Evolutionary conservation across 2,797 vertebrate species (phyloP).

Genomic region (Rhincodon typus): DNA sequence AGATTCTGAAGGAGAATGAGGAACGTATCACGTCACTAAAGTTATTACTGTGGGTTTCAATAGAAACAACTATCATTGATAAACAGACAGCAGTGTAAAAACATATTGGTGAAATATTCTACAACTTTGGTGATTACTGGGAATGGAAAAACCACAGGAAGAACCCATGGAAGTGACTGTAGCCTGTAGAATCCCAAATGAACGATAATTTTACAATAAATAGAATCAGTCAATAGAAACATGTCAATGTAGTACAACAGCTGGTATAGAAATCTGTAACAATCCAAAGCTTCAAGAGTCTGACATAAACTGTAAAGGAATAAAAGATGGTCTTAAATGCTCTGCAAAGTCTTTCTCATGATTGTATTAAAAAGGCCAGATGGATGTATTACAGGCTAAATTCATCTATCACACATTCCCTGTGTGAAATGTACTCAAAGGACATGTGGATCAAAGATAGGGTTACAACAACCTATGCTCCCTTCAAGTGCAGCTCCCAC

Average conservation of each 20-base stretch:
- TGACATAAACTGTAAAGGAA: background rate
- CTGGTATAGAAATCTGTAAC: background rate
- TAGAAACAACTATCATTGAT: background rate
- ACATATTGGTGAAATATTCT: background rate
- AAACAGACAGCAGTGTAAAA: background rate
- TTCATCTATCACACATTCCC: background rate
- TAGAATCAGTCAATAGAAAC: background rate
- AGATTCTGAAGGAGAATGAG: background rate
- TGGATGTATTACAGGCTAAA: background rate
- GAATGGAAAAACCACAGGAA: background rate
- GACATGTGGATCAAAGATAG: background rate
- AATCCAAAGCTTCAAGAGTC: background rate
- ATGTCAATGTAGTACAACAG: background rate
- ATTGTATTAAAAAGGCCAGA: background rate
- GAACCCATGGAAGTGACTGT: background rate
- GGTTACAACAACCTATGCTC: background rate
- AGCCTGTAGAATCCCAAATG: background rate
- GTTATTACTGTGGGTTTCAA: background rate
- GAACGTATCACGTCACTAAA: background rate
- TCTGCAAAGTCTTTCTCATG: background rate
- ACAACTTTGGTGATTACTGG: background rate
- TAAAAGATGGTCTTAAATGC: background rate
- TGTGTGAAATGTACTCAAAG: background rate
- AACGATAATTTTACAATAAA: slow-evolving; percentile 5
- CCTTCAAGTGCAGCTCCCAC: background rate